A percentile compares a stretch with the other conserved stretches of the same genome.
These are phyloP conservation scores for Leptoteleia sp. DNA, from an alignment of 1,140 invertebrate species.

Conservation along the genomic window DNA sequence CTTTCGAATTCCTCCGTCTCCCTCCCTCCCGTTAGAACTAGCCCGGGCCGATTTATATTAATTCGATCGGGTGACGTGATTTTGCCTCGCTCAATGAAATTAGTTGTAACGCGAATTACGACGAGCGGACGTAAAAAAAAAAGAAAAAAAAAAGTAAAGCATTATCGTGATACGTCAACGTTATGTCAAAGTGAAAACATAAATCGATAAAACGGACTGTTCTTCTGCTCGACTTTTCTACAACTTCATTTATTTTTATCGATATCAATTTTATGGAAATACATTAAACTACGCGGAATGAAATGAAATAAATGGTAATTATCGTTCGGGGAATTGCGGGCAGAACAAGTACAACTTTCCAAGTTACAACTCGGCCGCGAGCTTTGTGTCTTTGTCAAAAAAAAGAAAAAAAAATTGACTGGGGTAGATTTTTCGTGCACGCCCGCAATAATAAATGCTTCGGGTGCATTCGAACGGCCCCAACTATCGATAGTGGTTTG, in stretches of 20 bases:
- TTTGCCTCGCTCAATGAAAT: too few species aligned
- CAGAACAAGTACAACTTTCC: not conserved
- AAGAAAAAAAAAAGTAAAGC: constrained; percentile 36
- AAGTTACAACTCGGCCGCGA: not conserved
- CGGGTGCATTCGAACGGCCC: not conserved
- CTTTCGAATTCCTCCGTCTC: too few species aligned
- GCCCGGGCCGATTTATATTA: too few species aligned
- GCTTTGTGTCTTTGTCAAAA: constrained; percentile 7
- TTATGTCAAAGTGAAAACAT: constrained; percentile 63
- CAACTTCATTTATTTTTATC: constrained; percentile 61
- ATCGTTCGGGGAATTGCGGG: constrained; percentile 18
- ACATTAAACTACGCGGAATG: constrained; percentile 28
- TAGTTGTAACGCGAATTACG: constrained; percentile 47
- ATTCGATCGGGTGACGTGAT: too few species aligned
- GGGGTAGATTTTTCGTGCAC: constrained; percentile 5
- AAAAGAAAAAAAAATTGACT: constrained; percentile 16
- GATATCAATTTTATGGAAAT: constrained; percentile 58
- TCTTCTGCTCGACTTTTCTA: constrained; percentile 55
- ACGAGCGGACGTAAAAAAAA: constrained; percentile 45
- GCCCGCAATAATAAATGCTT: not conserved
- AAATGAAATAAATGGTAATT: constrained; percentile 41
- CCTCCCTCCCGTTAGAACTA: too few species aligned
- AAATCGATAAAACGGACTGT: constrained; percentile 61
- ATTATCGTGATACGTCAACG: constrained; percentile 64
- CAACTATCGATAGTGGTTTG: not conserved